These are phyloP conservation scores for Alligator sinensis DNA, from an alignment of 2,113 vertebrate genomes.

Conservation along the genomic window DNA sequence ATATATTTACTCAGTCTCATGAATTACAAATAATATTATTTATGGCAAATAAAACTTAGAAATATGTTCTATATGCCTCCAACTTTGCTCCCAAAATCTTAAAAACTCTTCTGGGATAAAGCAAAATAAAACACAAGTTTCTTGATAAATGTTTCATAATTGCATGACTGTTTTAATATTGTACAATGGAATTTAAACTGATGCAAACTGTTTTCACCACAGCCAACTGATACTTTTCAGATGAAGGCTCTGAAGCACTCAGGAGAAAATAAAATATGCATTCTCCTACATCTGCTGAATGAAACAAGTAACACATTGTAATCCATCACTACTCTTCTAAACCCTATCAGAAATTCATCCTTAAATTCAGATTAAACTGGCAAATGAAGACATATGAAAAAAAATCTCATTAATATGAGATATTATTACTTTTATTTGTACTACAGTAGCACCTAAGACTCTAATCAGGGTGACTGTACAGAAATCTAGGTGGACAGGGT, in stretches of 20 bases:
- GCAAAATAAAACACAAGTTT: constrained; percentile 16
- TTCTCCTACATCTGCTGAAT: background rate
- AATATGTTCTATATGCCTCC: background rate
- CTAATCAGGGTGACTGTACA: background rate
- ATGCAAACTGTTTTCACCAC: background rate
- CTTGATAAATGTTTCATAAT: constrained; percentile 12
- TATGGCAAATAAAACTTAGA: constrained; percentile 49
- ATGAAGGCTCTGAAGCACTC: background rate
- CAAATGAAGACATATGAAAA: background rate
- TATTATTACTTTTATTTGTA: background rate
- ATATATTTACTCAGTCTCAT: constrained; percentile 63
- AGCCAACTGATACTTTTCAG: background rate
- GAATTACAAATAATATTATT: constrained; percentile 67
- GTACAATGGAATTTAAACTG: background rate
- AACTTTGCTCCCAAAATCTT: constrained; percentile 42
- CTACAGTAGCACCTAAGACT: background rate
- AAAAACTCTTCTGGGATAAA: constrained; percentile 23
- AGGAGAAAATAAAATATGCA: background rate
- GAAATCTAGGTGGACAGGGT: background rate
- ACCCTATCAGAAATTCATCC: background rate
- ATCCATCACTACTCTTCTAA: background rate
- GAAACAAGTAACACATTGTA: background rate
- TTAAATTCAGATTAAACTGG: background rate
- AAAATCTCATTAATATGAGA: background rate
- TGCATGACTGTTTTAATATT: background rate